Conservation (phyloP, 2,888 invertebrate genomes). For the Eumacrocentrus americanus region DNA sequence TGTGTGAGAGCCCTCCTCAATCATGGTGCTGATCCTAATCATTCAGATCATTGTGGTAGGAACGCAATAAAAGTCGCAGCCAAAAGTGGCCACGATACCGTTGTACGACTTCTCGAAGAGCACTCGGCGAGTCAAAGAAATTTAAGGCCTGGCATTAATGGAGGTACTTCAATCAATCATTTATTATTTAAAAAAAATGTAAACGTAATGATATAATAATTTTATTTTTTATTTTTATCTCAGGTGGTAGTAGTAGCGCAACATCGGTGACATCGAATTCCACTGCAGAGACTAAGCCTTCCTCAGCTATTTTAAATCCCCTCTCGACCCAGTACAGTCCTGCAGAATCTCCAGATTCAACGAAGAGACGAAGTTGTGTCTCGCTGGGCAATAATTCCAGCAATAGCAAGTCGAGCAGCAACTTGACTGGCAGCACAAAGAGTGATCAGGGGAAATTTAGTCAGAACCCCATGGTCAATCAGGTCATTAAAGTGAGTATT, state of each 20-base stretch:
- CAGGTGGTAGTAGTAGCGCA: conserved; percentile 61
- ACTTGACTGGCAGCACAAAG: conserved; percentile 75
- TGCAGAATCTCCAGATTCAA: conserved; percentile 61
- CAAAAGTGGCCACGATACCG: conserved; percentile 87
- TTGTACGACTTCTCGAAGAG: conserved; percentile 79
- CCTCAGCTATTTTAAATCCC: conserved; percentile 66
- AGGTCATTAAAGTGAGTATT: conserved; percentile 51
- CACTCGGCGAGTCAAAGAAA: conserved; percentile 59
- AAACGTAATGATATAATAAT: not conserved
- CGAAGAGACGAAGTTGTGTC: conserved; percentile 65
- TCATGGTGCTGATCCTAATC: conserved; percentile 84
- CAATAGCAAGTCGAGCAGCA: conserved; percentile 80
- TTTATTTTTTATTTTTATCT: conserved; percentile 9
- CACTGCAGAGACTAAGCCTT: conserved; percentile 70
- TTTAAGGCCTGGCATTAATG: conserved; percentile 53
- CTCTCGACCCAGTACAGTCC: conserved; percentile 61
- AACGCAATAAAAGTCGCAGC: conserved; percentile 89
- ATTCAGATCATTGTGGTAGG: conserved; percentile 85
- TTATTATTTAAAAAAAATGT: too few relatives aligned
- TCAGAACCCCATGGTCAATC: conserved; percentile 57
- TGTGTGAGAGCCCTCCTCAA: conserved; percentile 84
- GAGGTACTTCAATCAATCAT: too few relatives aligned
- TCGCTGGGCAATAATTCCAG: conserved; percentile 74
- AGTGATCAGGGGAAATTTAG: conserved; percentile 63
- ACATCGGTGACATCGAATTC: conserved; percentile 63